Evolutionary conservation across 2,113 vertebrate species (phyloP).

Genomic region (Sisor rabdophorus): DNA sequence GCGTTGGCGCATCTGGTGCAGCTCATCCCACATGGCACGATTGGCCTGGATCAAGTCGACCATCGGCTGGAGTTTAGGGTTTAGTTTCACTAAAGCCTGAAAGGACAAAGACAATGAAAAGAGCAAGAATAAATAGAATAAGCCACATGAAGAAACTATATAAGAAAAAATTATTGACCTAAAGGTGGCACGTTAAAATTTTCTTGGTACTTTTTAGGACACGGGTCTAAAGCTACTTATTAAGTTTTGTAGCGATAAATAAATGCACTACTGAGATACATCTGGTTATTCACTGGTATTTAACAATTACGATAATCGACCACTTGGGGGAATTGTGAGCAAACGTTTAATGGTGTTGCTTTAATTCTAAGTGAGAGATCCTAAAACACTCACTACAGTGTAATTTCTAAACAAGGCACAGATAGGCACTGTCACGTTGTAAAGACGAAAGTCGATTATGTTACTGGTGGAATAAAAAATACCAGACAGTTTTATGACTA

Average conservation of each 20-base stretch:
- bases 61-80: conserved; percentile 92
- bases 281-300: too few species aligned
- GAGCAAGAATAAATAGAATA: too few species aligned
- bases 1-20: conserved; percentile 78
- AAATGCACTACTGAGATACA: too few species aligned
- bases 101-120: conserved; percentile 20
- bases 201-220: too few species aligned
- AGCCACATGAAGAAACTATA: too few species aligned
- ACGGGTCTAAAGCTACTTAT: too few species aligned
- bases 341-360: not conserved
- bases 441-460: not conserved
- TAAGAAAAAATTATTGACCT: too few species aligned
- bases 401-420: not conserved
- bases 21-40: conserved; percentile 87
- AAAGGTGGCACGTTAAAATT: too few species aligned
- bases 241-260: too few species aligned
- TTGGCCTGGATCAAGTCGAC: conserved; percentile 85
- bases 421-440: not conserved
- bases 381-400: not conserved
- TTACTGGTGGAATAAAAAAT: not conserved
- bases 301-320: too few species aligned
- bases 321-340: too few species aligned
- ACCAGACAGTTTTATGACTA: not conserved
- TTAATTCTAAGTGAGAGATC: not conserved
- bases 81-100: conserved; percentile 86